Conservation (phyloP, 2,888 invertebrate genomes). For the Hirudinaria manillensis region DNA sequence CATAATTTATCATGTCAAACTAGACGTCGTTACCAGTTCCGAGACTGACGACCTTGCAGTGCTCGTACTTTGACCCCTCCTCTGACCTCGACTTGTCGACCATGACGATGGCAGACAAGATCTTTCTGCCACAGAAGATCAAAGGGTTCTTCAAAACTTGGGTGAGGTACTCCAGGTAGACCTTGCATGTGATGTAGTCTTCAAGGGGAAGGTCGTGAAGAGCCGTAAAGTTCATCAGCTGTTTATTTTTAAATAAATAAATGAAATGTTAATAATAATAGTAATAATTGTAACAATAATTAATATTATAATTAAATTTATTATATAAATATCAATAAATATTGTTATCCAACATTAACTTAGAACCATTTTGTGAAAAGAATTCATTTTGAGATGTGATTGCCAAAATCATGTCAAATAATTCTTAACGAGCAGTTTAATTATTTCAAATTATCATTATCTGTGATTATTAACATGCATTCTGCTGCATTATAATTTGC, state of each 20-base stretch:
- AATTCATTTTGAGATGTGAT: too few species aligned
- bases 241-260: background rate
- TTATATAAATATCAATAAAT: too few species aligned
- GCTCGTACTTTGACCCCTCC: background rate
- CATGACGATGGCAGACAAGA: conserved; percentile 55
- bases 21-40: conserved; percentile 7
- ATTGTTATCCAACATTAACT: too few species aligned
- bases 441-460: too few species aligned
- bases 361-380: too few species aligned
- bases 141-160: conserved; percentile 43
- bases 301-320: too few species aligned
- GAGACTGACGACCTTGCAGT: background rate
- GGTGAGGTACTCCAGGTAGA: conserved; percentile 51
- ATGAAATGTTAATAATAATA: background rate
- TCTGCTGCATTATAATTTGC: too few species aligned
- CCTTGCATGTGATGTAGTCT: conserved; percentile 49
- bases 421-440: too few species aligned
- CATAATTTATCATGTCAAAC: too few species aligned
- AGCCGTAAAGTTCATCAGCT: conserved; percentile 17
- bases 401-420: too few species aligned
- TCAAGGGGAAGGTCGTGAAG: conserved; percentile 1
- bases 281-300: too few species aligned
- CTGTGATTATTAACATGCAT: too few species aligned
- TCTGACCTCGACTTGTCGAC: conserved; percentile 30
- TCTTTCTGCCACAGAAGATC: conserved; percentile 51